A percentile compares a stretch with the other conserved stretches of the same genome.
These are phyloP conservation scores for Rhabdornis inornatus DNA, from an alignment of 2,113 vertebrate species.

Conservation along the genomic window DNA sequence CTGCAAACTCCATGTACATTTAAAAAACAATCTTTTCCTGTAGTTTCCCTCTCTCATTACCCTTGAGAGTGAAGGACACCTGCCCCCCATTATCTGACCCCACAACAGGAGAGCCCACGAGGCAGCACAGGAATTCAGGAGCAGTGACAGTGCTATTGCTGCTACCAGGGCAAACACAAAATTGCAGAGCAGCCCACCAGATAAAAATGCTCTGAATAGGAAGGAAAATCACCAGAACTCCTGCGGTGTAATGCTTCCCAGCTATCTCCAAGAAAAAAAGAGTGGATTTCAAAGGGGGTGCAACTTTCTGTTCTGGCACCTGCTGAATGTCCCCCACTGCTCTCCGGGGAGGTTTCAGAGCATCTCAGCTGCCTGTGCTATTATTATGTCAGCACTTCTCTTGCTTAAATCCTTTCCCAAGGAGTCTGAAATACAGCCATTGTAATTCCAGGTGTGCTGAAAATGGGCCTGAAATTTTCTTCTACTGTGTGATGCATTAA, in stretches of 20 bases:
- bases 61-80: not conserved
- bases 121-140: not conserved
- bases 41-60: not conserved
- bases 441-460: not conserved
- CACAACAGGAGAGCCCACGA: not conserved
- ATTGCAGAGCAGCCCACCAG: not conserved
- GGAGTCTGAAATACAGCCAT: not conserved
- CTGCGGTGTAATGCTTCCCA: not conserved
- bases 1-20: not conserved
- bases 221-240: not conserved
- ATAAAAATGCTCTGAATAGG: not conserved
- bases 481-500: not conserved
- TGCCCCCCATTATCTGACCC: not conserved
- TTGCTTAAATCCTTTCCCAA: not conserved
- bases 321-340: not conserved
- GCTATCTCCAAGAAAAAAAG: not conserved
- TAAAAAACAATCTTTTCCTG: not conserved
- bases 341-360: not conserved
- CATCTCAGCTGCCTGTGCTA: not conserved
- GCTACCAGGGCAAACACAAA: not conserved
- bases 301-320: not conserved
- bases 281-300: not conserved
- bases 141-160: not conserved
- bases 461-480: not conserved
- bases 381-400: conserved; percentile 35